These are phyloP conservation scores for Gisinianus flammeolus DNA, from an alignment of 2,888 invertebrate genomes.

Conservation along the genomic window DNA sequence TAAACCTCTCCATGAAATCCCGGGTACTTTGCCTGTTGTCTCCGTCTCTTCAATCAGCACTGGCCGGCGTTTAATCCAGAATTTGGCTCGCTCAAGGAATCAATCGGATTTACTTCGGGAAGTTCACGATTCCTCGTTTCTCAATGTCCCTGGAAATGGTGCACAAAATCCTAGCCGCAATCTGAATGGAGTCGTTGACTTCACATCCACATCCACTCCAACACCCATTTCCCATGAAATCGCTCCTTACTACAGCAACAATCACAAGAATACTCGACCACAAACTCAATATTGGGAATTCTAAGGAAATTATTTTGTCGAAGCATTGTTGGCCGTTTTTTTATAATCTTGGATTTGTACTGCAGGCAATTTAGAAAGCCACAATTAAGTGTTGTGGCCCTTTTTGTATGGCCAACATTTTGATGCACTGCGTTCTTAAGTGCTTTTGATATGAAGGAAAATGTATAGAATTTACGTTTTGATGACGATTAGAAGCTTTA, in stretches of 20 bases:
- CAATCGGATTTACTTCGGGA: background rate
- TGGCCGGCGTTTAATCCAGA: too few relatives aligned
- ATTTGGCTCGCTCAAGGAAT: too few relatives aligned
- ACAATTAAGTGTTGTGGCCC: too few relatives aligned
- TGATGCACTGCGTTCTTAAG: too few relatives aligned
- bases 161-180: background rate
- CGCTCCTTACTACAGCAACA: constrained; percentile 6
- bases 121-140: background rate
- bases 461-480: too few relatives aligned
- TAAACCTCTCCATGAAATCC: background rate
- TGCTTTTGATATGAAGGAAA: too few relatives aligned
- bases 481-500: too few relatives aligned
- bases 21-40: background rate
- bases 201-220: background rate
- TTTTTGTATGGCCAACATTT: too few relatives aligned
- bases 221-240: constrained; percentile 8
- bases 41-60: too few relatives aligned
- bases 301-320: background rate
- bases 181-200: background rate
- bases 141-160: background rate
- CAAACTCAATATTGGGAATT: constrained; percentile 2
- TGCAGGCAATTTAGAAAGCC: too few relatives aligned
- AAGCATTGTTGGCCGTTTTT: too few relatives aligned
- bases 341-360: too few relatives aligned
- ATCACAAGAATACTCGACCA: background rate